phyloP scores from a whole-genome alignment of 2,113 vertebrate genomes.

The Myxocyprinus asiaticus region DNA sequence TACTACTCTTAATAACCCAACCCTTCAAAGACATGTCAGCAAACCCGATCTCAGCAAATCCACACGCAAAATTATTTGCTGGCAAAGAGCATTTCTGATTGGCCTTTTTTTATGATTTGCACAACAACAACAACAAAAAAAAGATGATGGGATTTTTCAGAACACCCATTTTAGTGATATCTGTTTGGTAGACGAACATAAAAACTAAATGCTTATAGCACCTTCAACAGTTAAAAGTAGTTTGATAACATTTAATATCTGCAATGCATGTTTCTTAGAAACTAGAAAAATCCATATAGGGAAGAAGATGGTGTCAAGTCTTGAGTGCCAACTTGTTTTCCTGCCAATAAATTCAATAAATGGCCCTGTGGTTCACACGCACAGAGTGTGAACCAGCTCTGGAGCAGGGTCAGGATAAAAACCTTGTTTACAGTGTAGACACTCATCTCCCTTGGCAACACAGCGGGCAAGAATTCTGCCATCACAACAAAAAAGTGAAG shows the following conservation, averaged over 20 bases:
- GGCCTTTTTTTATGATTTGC: too few relatives aligned
- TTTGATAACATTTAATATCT: background rate
- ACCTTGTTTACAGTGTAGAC: constrained; percentile 27
- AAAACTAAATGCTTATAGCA: too few relatives aligned
- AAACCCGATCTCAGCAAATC: background rate
- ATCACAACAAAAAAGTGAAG: constrained; percentile 26
- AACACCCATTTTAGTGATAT: too few relatives aligned
- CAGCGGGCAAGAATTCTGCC: constrained; percentile 1
- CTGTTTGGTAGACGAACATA: too few relatives aligned
- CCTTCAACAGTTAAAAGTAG: background rate
- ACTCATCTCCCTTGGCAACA: constrained; percentile 33
- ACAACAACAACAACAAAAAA: too few relatives aligned
- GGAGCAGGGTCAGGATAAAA: constrained; percentile 40
- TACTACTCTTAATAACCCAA: too few relatives aligned
- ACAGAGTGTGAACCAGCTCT: constrained; percentile 22
- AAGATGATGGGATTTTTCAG: too few relatives aligned
- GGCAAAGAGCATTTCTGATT: too few relatives aligned
- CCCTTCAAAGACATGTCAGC: too few relatives aligned
- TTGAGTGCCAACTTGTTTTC: constrained; percentile 29
- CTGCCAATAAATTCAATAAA: constrained; percentile 37
- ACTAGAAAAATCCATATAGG: background rate
- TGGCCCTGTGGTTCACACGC: constrained; percentile 25
- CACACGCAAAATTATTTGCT: background rate
- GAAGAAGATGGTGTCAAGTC: constrained; percentile 13
- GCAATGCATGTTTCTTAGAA: background rate